Evolutionary conservation across 2,888 invertebrate species (phyloP).

Genomic region (Clostera curtula): DNA sequence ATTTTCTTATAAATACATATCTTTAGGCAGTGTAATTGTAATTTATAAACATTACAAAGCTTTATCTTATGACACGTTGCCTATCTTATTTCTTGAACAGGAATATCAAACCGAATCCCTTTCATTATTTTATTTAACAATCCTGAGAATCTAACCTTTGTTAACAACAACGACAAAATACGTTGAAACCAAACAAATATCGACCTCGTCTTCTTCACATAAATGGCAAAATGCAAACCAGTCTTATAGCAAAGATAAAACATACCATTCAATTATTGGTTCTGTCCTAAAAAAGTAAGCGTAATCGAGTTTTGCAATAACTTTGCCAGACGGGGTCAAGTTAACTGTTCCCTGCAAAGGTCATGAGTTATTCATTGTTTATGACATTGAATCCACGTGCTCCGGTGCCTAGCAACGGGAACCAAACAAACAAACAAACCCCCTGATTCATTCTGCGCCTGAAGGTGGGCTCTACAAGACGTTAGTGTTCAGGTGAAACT

Average conservation of each 20-base stretch:
- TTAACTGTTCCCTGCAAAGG: slow-evolving; percentile 34
- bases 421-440: slow-evolving; percentile 48
- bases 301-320: neutral
- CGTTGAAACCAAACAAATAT: slow-evolving; percentile 2
- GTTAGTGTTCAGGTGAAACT: slow-evolving; percentile 6
- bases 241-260: neutral
- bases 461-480: slow-evolving; percentile 12
- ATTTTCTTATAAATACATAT: too few relatives aligned
- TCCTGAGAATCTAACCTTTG: too few relatives aligned
- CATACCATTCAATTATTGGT: slow-evolving; percentile 4
- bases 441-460: slow-evolving; percentile 37
- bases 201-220: slow-evolving; percentile 3
- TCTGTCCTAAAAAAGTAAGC: slow-evolving; percentile 2
- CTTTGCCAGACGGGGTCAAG: slow-evolving; percentile 40
- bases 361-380: slow-evolving; percentile 47
- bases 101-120: too few relatives aligned
- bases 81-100: too few relatives aligned
- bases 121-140: too few relatives aligned
- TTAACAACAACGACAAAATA: too few relatives aligned
- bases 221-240: slow-evolving; percentile 4
- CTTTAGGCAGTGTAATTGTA: too few relatives aligned
- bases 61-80: too few relatives aligned
- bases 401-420: slow-evolving; percentile 42
- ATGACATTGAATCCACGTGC: slow-evolving; percentile 60
- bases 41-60: too few relatives aligned